These are phyloP conservation scores for Daubentonia madagascariensis DNA, from an alignment of 2,113 vertebrate genomes.

Conservation along the genomic window DNA sequence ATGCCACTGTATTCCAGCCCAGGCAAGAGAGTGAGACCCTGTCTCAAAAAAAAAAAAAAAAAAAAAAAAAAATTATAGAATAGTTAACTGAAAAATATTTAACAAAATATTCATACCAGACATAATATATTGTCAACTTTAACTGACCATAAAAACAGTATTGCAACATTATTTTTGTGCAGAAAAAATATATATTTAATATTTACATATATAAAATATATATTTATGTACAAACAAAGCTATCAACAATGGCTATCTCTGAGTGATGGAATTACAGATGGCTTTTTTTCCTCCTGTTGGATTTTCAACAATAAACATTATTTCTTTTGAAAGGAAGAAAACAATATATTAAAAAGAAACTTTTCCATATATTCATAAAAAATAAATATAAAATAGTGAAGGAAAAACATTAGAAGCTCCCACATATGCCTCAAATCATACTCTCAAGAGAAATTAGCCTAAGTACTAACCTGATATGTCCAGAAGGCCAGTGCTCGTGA, in stretches of 20 bases:
- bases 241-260: conserved; percentile 21
- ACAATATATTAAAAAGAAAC: background rate
- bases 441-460: background rate
- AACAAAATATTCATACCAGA: background rate
- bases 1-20: no score
- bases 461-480: conserved; percentile 89
- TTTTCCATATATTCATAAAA: conserved; percentile 11
- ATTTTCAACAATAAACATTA: conserved; percentile 43
- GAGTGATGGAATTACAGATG: background rate
- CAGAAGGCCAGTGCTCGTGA: conserved; percentile 90
- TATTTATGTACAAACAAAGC: background rate
- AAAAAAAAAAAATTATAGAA: background rate
- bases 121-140: background rate
- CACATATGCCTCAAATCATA: background rate
- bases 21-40: no score
- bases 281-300: background rate
- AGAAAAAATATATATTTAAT: background rate
- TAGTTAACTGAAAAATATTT: background rate
- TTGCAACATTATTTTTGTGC: background rate
- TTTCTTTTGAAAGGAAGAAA: background rate
- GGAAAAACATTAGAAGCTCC: background rate
- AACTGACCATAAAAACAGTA: background rate
- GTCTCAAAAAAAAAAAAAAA: no score
- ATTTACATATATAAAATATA: background rate
- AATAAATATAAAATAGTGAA: conserved; percentile 38